phyloP scores from a whole-genome alignment of 2,888 invertebrate species.

The Polymixis flavicincta region DNA sequence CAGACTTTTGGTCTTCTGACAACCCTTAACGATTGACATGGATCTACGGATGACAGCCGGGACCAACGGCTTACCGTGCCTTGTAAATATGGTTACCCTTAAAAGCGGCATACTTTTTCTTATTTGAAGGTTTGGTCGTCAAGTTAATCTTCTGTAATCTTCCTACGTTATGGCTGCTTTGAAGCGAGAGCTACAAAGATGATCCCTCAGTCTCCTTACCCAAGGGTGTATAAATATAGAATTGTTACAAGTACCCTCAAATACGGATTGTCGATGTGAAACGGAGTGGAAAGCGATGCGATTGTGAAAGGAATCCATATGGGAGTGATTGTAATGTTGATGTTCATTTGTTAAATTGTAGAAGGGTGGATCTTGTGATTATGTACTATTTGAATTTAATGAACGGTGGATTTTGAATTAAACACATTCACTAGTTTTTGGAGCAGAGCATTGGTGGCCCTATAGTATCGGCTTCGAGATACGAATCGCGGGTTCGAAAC shows the following conservation, averaged over 20 bases:
- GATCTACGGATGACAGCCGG: no score
- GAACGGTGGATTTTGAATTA: neutral
- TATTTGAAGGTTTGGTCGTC: neutral
- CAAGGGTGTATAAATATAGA: slow-evolving; percentile 69
- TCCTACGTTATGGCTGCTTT: slow-evolving; percentile 11
- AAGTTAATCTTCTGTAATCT: slow-evolving; percentile 22
- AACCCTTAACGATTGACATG: no score
- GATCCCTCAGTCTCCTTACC: slow-evolving; percentile 71
- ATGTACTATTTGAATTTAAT: slow-evolving; percentile 3
- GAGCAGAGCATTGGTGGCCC: no score
- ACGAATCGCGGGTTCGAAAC: no score
- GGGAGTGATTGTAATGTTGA: slow-evolving; percentile 20
- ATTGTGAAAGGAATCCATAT: slow-evolving; percentile 36
- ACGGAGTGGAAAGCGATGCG: slow-evolving; percentile 48
- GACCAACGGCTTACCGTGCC: no score
- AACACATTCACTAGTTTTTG: neutral
- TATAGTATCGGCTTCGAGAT: no score
- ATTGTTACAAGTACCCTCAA: slow-evolving; percentile 53
- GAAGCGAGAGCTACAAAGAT: slow-evolving; percentile 75
- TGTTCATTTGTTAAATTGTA: slow-evolving; percentile 46
- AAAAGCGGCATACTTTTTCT: neutral
- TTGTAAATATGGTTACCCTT: no score
- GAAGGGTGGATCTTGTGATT: neutral
- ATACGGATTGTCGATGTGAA: slow-evolving; percentile 47
- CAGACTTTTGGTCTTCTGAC: no score